Evolutionary conservation across 1,140 invertebrate species (phyloP).

Genomic region (Aphis craccivora): DNA sequence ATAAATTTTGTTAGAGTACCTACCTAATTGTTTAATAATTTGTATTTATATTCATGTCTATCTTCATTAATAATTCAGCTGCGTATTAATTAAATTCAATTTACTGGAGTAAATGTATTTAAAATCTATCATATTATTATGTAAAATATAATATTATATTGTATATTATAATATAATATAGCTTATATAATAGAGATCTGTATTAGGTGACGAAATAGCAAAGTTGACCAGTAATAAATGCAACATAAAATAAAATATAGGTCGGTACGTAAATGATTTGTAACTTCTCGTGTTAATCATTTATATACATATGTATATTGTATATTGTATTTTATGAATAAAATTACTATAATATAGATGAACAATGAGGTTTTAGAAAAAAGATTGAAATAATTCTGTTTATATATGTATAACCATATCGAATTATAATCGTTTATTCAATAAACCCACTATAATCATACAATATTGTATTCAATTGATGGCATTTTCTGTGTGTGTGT

Average conservation of each 20-base stretch:
- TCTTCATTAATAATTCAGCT: neutral
- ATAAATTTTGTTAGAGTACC: neutral
- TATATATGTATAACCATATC: neutral
- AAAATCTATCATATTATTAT: neutral
- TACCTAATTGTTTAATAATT: neutral
- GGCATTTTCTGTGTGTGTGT: neutral
- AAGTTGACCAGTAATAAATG: neutral
- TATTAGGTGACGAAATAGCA: neutral
- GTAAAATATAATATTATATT: neutral
- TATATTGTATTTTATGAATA: neutral
- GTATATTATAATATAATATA: neutral
- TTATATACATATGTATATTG: neutral
- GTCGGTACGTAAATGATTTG: neutral
- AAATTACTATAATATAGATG: neutral
- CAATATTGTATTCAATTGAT: neutral
- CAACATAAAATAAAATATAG: slow-evolving; percentile 11
- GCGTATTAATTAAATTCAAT: neutral
- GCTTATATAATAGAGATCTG: neutral
- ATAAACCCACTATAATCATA: neutral
- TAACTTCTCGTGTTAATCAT: slow-evolving; percentile 2
- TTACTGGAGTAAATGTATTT: neutral
- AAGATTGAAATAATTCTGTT: neutral
- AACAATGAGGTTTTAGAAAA: neutral
- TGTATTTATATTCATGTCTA: neutral
- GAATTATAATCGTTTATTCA: neutral